A percentile compares a stretch with the other conserved stretches of the same genome.
These are phyloP conservation scores for Lycodopsis pacificus DNA, from an alignment of 2,797 vertebrate genomes.

Conservation along the genomic window DNA sequence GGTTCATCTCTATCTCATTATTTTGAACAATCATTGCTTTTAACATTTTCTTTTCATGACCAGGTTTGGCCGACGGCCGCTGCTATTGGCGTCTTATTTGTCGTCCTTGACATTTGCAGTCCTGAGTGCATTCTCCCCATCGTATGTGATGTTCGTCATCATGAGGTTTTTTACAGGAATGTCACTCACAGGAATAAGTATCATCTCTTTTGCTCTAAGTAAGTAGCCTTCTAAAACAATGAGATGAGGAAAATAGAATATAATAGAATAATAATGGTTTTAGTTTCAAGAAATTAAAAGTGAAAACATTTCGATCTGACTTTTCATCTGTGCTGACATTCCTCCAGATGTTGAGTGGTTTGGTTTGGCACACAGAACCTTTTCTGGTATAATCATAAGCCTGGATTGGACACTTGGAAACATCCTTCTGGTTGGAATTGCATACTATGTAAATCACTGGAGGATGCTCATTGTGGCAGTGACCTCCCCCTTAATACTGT, in stretches of 20 bases:
- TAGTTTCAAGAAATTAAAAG: background rate
- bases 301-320: background rate
- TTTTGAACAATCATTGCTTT: background rate
- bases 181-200: conserved; percentile 74
- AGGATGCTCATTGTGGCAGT: conserved; percentile 71
- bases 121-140: conserved; percentile 73
- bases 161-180: conserved; percentile 79
- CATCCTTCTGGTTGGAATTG: conserved; percentile 58
- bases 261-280: background rate
- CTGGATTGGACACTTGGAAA: conserved; percentile 78
- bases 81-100: conserved; percentile 73
- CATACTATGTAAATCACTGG: conserved; percentile 78
- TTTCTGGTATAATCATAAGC: conserved; percentile 71
- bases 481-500: conserved; percentile 83
- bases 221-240: conserved; percentile 18
- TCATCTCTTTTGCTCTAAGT: conserved; percentile 75
- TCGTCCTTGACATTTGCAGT: conserved; percentile 61
- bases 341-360: conserved; percentile 77
- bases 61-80: conserved; percentile 72
- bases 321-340: background rate
- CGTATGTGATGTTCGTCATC: conserved; percentile 72
- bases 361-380: conserved; percentile 69
- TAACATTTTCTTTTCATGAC: background rate
- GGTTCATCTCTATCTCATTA: background rate
- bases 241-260: background rate